These are phyloP conservation scores for Bombus impatiens DNA, from an alignment of 1,140 invertebrate genomes.

Conservation along the genomic window DNA sequence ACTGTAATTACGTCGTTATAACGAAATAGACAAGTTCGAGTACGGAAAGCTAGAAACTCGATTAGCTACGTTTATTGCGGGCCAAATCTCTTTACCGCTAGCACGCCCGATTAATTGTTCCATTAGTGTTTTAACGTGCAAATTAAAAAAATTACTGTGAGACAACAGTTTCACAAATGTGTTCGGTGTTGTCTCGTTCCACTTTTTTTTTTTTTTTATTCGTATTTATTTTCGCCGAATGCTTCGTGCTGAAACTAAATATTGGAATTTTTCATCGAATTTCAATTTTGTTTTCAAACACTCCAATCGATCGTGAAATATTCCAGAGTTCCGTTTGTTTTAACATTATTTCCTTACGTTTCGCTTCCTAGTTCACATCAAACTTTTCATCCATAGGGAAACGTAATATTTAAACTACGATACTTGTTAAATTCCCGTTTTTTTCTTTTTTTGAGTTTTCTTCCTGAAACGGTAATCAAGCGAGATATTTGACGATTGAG, in stretches of 20 bases:
- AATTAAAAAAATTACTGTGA: background rate
- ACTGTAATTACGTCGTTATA: slow-evolving; percentile 36
- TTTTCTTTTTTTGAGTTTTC: rapidly evolving
- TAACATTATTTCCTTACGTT: background rate
- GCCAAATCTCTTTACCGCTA: background rate
- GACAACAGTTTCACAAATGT: background rate
- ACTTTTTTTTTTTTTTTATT: background rate
- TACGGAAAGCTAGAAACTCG: slow-evolving; percentile 14
- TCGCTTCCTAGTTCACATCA: background rate
- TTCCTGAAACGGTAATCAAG: background rate
- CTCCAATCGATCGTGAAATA: background rate
- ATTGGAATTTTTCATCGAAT: background rate
- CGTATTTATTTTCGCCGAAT: background rate
- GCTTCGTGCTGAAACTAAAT: background rate
- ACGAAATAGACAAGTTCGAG: slow-evolving; percentile 25
- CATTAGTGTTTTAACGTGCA: background rate
- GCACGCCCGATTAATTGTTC: background rate
- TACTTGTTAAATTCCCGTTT: too few relatives aligned
- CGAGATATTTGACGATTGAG: background rate
- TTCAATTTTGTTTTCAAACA: background rate
- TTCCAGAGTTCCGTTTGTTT: background rate
- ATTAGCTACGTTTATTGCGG: slow-evolving; percentile 20
- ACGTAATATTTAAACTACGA: background rate
- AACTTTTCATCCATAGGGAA: background rate
- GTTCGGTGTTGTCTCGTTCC: background rate